These are phyloP conservation scores for Drosophila serrata DNA, from an alignment of 1,140 invertebrate genomes.

Conservation along the genomic window DNA sequence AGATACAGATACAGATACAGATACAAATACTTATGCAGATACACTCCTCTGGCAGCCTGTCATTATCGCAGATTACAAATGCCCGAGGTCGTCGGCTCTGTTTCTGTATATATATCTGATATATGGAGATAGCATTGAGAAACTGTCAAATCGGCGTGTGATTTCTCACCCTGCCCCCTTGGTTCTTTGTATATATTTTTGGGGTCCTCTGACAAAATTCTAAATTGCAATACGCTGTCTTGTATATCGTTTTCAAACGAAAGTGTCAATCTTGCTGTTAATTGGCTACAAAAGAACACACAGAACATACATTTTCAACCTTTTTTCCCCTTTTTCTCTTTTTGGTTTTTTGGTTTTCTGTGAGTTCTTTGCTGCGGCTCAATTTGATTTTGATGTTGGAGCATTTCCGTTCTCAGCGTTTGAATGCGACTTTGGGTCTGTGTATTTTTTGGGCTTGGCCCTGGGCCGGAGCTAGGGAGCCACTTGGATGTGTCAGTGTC, in stretches of 20 bases:
- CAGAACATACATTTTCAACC: constrained; percentile 40
- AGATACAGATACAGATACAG: constrained; percentile 7
- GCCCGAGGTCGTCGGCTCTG: constrained; percentile 41
- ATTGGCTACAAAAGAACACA: constrained; percentile 71
- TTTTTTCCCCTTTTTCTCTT: constrained; percentile 20
- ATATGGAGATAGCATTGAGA: constrained; percentile 30
- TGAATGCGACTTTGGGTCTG: constrained; percentile 36
- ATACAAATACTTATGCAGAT: constrained; percentile 5
- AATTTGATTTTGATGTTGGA: constrained; percentile 57
- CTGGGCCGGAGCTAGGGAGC: constrained; percentile 8
- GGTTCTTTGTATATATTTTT: not conserved
- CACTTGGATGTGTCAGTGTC: constrained; percentile 23
- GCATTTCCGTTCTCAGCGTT: constrained; percentile 78
- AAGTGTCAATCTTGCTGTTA: constrained; percentile 83
- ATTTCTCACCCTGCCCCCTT: constrained; percentile 37
- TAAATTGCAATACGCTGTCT: constrained; percentile 74
- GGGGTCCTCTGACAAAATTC: constrained; percentile 55
- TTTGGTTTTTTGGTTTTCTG: constrained; percentile 16
- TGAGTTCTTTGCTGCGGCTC: constrained; percentile 36
- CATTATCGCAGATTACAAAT: constrained; percentile 78
- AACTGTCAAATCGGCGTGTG: constrained; percentile 65
- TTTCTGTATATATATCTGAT: constrained; percentile 39
- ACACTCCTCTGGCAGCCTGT: constrained; percentile 43
- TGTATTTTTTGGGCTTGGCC: constrained; percentile 61
- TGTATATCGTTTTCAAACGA: constrained; percentile 70